Evolutionary conservation across 2,113 vertebrate genomes (phyloP), one percentile per base, ranked within the genome.

Genomic region (Sakesphorus luctuosus): DNA sequence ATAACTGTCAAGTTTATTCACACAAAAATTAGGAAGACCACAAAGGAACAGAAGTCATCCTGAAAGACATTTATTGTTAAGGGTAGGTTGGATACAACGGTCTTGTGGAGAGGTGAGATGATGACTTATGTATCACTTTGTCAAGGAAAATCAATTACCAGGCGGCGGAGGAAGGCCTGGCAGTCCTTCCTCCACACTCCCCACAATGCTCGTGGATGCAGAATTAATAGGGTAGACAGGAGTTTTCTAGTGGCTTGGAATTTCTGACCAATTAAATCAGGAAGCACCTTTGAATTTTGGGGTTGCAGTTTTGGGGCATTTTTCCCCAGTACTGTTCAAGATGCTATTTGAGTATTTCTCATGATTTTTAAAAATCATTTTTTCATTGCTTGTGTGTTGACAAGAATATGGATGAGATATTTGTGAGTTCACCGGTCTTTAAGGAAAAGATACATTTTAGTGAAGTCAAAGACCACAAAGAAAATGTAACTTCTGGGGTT

Each of bases 91-190:
- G 53, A 66, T 87, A 81, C 65, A 69, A 78, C 36, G 91, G 43
- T 46, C 49, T 82, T 31, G 18, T 28, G 56, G 68, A 81, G 83
- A 90, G 95, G 91, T 90, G 96, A 81, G 86, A 33, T 59, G 83
- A 69, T 94, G 93, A 94, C 71, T 94, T 91, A 62, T 19, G 71
- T 77, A 55, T 95, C 84, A 74, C 82, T 93, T 93, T 67, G 79
- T 67, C 85, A 88, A 69, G 85, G 46, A 78, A 93, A 89, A 91
- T 89, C 90, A 83, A 83, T 91, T 86, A 25, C 62, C 18, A 8
- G 86, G 90, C 49, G 3, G 52, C 61, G 63, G 84, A 80, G 61
- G 72, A 95, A 72, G 62, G 47, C 85, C 85, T 86, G 88, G 44
- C 62, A 43, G 69, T 61, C 58, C 86, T 89, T n/a, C 55, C 62